Conservation (phyloP, 2,797 vertebrate genomes). For the Lepus oiostolus region DNA sequence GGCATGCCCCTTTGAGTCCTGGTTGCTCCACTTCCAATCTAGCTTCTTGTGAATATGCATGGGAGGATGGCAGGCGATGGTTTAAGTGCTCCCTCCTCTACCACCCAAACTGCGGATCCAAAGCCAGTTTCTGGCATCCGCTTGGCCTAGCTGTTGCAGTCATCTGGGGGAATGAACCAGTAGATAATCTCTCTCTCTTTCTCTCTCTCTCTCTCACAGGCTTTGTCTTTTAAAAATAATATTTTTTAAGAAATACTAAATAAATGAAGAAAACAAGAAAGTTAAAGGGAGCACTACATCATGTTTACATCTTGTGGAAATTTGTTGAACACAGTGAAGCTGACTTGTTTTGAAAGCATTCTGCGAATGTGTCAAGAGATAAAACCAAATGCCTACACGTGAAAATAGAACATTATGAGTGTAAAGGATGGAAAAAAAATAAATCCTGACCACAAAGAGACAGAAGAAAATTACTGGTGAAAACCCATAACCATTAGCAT, state of each 20-base stretch:
- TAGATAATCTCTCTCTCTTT: too few species aligned
- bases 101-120: too few species aligned
- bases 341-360: background rate
- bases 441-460: background rate
- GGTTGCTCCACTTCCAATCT: too few species aligned
- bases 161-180: too few species aligned
- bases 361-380: background rate
- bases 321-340: background rate
- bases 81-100: too few species aligned
- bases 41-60: too few species aligned
- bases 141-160: too few species aligned
- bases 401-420: background rate
- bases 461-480: background rate
- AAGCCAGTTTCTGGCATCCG: too few species aligned
- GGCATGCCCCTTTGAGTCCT: too few species aligned
- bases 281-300: background rate
- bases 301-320: background rate
- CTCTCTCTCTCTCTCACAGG: too few species aligned
- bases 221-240: too few species aligned
- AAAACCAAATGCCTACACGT: background rate
- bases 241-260: background rate
- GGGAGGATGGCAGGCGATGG: too few species aligned
- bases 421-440: background rate
- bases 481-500: background rate
- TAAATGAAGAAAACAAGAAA: background rate